phyloP scores from a whole-genome alignment of 2,888 invertebrate species.

The Electrophaes corylata region DNA sequence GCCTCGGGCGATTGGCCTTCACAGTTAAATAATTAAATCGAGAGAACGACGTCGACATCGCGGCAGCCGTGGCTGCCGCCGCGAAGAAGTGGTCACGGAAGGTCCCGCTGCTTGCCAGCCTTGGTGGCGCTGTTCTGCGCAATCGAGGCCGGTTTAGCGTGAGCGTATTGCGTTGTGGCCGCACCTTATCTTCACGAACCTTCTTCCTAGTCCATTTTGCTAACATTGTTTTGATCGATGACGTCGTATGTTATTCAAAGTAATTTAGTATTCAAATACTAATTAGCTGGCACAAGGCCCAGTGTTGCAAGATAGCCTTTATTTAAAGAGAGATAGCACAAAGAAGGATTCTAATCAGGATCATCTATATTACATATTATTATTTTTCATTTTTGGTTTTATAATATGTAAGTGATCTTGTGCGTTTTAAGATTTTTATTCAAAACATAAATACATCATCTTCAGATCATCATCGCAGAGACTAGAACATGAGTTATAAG shows the following conservation, averaged over 20 bases:
- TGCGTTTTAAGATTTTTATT: too few relatives aligned
- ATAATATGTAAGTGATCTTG: too few relatives aligned
- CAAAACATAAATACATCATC: too few relatives aligned
- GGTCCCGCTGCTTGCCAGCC: conserved; percentile 78
- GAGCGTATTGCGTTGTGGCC: conserved; percentile 72
- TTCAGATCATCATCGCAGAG: too few relatives aligned
- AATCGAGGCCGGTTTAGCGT: conserved; percentile 78
- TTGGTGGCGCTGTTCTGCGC: conserved; percentile 81
- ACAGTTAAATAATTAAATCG: conserved; percentile 79
- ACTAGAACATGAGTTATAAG: not conserved
- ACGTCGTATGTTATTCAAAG: conserved; percentile 46
- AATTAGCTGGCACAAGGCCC: conserved; percentile 34
- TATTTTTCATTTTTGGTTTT: not conserved
- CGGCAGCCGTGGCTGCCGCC: conserved; percentile 48
- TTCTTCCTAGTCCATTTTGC: conserved; percentile 59
- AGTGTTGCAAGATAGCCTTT: conserved; percentile 19
- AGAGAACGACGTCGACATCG: conserved; percentile 65
- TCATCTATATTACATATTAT: not conserved
- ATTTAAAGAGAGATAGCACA: conserved; percentile 1
- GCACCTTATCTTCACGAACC: conserved; percentile 70
- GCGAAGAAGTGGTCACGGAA: conserved; percentile 79
- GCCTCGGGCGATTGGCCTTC: conserved; percentile 83
- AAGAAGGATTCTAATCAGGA: not conserved
- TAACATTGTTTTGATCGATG: conserved; percentile 59
- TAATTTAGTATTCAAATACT: too few relatives aligned